phyloP scores from a whole-genome alignment of 2,113 vertebrate species.

The Vireo altiloquus region DNA sequence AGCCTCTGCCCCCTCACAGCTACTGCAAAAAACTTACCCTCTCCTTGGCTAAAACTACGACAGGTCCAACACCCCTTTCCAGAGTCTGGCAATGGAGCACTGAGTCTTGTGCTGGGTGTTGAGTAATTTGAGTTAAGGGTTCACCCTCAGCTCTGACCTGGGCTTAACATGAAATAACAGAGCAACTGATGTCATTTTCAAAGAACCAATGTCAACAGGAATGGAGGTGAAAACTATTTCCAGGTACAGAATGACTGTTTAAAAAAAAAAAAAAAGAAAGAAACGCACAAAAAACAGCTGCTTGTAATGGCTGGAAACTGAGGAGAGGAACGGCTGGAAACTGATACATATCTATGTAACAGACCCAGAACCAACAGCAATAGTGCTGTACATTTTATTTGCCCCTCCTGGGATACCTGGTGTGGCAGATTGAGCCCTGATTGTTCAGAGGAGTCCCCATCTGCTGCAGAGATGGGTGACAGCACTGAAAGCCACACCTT shows the following conservation, averaged over 20 bases:
- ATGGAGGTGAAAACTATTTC: not conserved
- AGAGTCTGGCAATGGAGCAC: not conserved
- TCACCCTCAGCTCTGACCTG: not conserved
- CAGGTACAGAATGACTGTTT: not conserved
- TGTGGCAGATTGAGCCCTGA: not conserved
- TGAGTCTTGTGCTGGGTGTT: accelerated
- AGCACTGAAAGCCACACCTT: not conserved
- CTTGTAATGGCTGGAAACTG: not conserved
- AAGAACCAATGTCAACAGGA: not conserved
- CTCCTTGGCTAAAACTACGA: not conserved
- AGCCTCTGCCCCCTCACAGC: not conserved
- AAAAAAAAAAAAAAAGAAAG: not conserved
- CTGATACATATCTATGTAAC: not conserved
- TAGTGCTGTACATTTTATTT: not conserved
- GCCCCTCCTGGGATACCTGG: not conserved
- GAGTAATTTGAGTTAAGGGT: not conserved
- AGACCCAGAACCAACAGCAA: not conserved
- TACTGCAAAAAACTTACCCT: not conserved
- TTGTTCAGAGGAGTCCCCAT: not conserved
- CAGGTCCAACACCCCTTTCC: not conserved
- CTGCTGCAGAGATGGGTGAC: not conserved
- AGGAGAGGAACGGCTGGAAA: not conserved
- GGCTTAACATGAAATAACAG: not conserved
- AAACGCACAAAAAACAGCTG: not conserved
- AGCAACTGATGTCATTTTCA: not conserved